Conservation (phyloP, 2,797 vertebrate genomes). For the Pseudochaenichthys georgianus region DNA sequence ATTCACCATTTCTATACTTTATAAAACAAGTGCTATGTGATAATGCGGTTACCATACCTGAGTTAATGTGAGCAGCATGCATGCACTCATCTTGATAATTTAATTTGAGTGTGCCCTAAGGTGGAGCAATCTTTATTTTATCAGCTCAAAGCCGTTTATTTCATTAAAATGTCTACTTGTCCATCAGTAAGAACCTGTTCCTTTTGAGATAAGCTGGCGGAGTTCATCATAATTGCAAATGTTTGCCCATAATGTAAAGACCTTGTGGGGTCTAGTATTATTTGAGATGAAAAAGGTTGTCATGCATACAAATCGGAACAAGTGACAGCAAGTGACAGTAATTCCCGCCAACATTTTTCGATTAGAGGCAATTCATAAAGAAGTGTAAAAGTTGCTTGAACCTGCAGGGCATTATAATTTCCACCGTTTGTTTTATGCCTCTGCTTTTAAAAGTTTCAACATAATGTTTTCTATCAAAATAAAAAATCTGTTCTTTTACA, state of each 20-base stretch:
- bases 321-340: slow-evolving; percentile 80
- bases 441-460: slow-evolving; percentile 23
- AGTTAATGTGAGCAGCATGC: slow-evolving; percentile 70
- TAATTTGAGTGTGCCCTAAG: slow-evolving; percentile 81
- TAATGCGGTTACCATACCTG: slow-evolving; percentile 66
- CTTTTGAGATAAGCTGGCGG: slow-evolving; percentile 81
- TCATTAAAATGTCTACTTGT: slow-evolving; percentile 83
- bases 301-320: slow-evolving; percentile 79
- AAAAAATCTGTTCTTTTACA: not conserved
- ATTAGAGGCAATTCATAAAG: slow-evolving; percentile 69
- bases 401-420: slow-evolving; percentile 65
- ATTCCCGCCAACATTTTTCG: slow-evolving; percentile 76
- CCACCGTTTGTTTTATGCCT: slow-evolving; percentile 17
- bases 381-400: slow-evolving; percentile 65
- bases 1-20: slow-evolving; percentile 32
- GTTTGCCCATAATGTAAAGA: slow-evolving; percentile 82
- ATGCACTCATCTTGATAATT: slow-evolving; percentile 81
- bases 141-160: slow-evolving; percentile 83
- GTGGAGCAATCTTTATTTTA: slow-evolving; percentile 84
- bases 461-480: slow-evolving; percentile 20
- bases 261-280: slow-evolving; percentile 80
- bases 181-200: slow-evolving; percentile 80
- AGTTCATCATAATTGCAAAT: slow-evolving; percentile 87
- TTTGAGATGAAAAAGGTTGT: slow-evolving; percentile 79
- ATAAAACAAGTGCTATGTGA: slow-evolving; percentile 51